Evolutionary conservation across 1,140 invertebrate species (phyloP), one percentile per base, ranked within the genome.

Genomic region (Drosophila murphyi): DNA sequence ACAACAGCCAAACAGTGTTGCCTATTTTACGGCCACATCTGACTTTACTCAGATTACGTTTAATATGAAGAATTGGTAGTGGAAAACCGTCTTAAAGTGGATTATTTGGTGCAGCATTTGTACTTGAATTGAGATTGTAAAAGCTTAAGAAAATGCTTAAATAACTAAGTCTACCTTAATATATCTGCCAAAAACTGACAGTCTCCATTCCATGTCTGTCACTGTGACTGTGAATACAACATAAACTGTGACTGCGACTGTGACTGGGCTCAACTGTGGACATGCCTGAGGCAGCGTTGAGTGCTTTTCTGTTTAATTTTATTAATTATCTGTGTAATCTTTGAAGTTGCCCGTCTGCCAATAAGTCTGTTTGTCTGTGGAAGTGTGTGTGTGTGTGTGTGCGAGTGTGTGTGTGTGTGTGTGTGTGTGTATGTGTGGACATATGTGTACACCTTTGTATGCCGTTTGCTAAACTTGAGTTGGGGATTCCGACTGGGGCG

Each of bases 231-330:
- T 41, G n/a, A 45, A 35, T n/a, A 32, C 7, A 20, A 20, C 10
- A 1, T 39, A 0, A 29, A 28, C 5, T 12, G 7, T 5, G 45
- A 28, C 31, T 37, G 48, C 28, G 47, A 65, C 56, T 69, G 28
- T 28, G 47, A 41, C 39, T 50, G 39, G 5, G 62, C 39, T 39
- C 37, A 34, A 68, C 20, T 55, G 65, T 31, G 35, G 28, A 39
- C 34, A 52, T 45, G 57, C 64, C 48, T 54, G 63, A 20, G 45
- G 52, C 65, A 29, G 54, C 59, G 63, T 70, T 80, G 81, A 85
- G 77, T 78, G 80, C 85, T 89, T 88, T 89, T 89, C 73, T 83
- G 74, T 78, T 85, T 88, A 88, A 88, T 88, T 89, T 89, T 88
- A 88, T 88, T 88, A 89, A 89, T 88, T 88, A 81, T 89, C 80